These are phyloP conservation scores for Octonoba sinensis DNA, from an alignment of 2,888 invertebrate species.

Conservation along the genomic window DNA sequence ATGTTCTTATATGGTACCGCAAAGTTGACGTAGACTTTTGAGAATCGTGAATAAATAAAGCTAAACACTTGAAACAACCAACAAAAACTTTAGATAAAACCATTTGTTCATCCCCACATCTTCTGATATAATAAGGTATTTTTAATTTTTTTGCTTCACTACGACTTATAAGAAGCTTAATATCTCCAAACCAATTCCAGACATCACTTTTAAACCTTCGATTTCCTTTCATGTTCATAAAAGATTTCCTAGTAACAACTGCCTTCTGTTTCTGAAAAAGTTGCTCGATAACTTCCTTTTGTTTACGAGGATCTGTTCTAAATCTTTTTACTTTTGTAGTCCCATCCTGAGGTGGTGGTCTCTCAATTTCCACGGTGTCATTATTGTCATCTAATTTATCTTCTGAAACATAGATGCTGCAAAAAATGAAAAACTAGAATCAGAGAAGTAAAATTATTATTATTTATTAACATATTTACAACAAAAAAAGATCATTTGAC, in stretches of 20 bases:
- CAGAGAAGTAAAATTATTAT: neutral
- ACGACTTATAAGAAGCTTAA: conserved; percentile 50
- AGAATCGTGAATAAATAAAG: conserved; percentile 55
- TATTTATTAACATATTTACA: too few species aligned
- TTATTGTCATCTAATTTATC: conserved; percentile 48
- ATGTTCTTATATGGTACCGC: conserved; percentile 51
- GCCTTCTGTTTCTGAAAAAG: conserved; percentile 58
- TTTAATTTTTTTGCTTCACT: conserved; percentile 57
- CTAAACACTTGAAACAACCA: conserved; percentile 58
- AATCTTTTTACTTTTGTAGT: conserved; percentile 29
- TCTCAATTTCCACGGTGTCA: neutral
- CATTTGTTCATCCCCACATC: conserved; percentile 59
- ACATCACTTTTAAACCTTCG: conserved; percentile 57
- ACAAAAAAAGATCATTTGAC: too few species aligned
- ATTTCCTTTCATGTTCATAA: conserved; percentile 62
- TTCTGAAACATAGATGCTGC: conserved; percentile 46
- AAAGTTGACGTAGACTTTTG: conserved; percentile 59
- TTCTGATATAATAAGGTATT: conserved; percentile 50
- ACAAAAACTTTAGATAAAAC: conserved; percentile 56
- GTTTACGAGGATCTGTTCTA: conserved; percentile 47
- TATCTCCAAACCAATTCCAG: conserved; percentile 62
- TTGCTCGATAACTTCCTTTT: conserved; percentile 58
- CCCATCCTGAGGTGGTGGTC: neutral
- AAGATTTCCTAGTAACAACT: conserved; percentile 48
- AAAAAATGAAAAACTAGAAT: neutral